Base-by-base conservation (phyloP, 2,113 vertebrate genomes). In the Grammomys dolichurus region DNA sequence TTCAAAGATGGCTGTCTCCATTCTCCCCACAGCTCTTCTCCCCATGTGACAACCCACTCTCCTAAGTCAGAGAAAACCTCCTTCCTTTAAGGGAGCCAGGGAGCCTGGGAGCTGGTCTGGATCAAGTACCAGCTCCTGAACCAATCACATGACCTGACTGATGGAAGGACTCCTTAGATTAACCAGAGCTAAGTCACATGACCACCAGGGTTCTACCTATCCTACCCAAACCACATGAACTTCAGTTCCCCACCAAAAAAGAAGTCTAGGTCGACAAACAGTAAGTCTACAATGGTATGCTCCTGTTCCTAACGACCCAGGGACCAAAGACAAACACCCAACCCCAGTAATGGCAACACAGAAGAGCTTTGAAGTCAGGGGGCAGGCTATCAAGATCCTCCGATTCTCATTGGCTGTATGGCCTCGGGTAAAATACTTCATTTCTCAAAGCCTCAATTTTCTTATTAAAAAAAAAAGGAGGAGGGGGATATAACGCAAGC, bases 341-440 rank as follows among this genome's bases (percentile, higher is more conserved):
- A 46, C 26, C 43, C 87, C 54, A 54, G 40, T 10, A 4, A 56
- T 89, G 60, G 77, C 63, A 92, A 58, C 46, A 84, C 1, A 85
- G 63, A 60, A 89, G 28, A 70, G 58, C 70, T 97, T 81, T 97
- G 90, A 93, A 92, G 95, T 82, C 85, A 75, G 75, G 48, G 78
- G 60, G 75, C 73, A 87, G 87, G 91, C 82, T 96, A 82, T 76
- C 84, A 91, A 88, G 60, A 43, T 87, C 36, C 88, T 93, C 43
- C 82, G 75, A 92, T 63, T 63, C 3, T n/a, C 43, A 87, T 26
- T 70, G 80, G 51, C 91, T 91, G 1, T 16, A 72, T n/a, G 65
- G 65, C 84, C 43, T 96, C 43, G 69, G 43, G 87, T 87, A 95
- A 97, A 94, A 87, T 22, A 89, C 20, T 90, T 94, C 33, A 94